Evolutionary conservation across 2,888 invertebrate species (phyloP).

Genomic region (Corbicula japonica): DNA sequence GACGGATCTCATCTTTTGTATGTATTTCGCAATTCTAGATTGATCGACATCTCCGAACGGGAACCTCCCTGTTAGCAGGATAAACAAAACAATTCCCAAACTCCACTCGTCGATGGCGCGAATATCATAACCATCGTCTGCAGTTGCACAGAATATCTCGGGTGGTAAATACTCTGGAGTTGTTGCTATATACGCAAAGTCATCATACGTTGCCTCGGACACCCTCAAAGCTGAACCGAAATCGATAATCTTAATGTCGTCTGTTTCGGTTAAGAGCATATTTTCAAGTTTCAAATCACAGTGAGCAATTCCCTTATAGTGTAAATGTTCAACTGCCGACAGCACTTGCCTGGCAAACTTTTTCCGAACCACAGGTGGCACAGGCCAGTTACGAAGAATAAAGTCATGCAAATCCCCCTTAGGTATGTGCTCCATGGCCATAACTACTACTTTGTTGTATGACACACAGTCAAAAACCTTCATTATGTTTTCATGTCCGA

Average conservation of each 20-base stretch:
- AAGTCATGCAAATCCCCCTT: conserved; percentile 59
- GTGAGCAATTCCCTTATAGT: conserved; percentile 57
- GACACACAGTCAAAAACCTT: conserved; percentile 57
- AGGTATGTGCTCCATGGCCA: conserved; percentile 52
- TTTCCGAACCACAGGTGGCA: conserved; percentile 42
- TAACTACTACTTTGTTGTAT: conserved; percentile 56
- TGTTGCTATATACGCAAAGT: conserved; percentile 64
- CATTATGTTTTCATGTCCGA: conserved; percentile 54
- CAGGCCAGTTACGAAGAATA: conserved; percentile 52
- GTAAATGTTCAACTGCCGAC: conserved; percentile 60
- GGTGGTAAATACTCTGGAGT: conserved; percentile 68
- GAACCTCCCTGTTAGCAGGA: conserved; percentile 61
- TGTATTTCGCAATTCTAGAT: conserved; percentile 60
- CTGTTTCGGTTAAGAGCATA: conserved; percentile 44
- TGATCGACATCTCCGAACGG: conserved; percentile 66
- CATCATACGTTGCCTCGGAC: conserved; percentile 55
- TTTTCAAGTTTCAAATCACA: conserved; percentile 69
- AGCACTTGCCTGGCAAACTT: conserved; percentile 46
- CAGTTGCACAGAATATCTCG: conserved; percentile 64
- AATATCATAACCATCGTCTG: conserved; percentile 60
- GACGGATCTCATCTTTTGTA: conserved; percentile 58
- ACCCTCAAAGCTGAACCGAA: conserved; percentile 63
- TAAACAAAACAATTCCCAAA: conserved; percentile 62
- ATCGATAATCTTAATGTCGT: conserved; percentile 58
- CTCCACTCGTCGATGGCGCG: conserved; percentile 68